Percentiles rank a stretch among this genome's conserved stretches.
These are phyloP conservation scores for Medauroidea extradentata DNA, from an alignment of 1,140 invertebrate genomes.

Conservation along the genomic window DNA sequence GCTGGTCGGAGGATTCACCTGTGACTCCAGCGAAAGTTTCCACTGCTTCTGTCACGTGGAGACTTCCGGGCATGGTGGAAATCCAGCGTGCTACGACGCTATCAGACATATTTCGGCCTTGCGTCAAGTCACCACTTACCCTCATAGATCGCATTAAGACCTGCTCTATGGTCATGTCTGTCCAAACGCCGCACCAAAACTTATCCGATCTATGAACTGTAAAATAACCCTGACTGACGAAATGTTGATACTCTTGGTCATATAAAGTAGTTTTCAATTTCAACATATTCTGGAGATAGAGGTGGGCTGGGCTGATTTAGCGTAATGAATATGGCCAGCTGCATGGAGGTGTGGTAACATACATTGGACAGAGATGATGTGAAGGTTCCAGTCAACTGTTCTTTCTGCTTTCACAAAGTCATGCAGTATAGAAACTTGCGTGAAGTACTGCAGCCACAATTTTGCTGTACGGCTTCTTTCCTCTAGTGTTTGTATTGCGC, in stretches of 20 bases:
- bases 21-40: too few species aligned
- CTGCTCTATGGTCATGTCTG: conserved; percentile 42
- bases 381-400: conserved; percentile 40
- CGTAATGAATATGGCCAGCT: conserved; percentile 41
- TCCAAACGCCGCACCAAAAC: conserved; percentile 41
- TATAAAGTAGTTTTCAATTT: conserved; percentile 30
- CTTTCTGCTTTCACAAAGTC: conserved; percentile 38
- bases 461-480: conserved; percentile 10
- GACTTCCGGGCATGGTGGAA: too few species aligned
- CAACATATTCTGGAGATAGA: conserved; percentile 46
- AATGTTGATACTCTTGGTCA: conserved; percentile 38
- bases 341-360: conserved; percentile 48
- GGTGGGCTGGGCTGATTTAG: conserved; percentile 41
- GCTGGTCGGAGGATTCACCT: too few species aligned
- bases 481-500: background rate
- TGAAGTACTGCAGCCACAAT: conserved; percentile 41
- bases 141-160: conserved; percentile 43
- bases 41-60: too few species aligned
- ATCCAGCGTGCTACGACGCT: too few species aligned
- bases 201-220: conserved; percentile 40
- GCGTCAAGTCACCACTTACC: too few species aligned
- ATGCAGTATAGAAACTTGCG: conserved; percentile 34
- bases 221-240: conserved; percentile 32
- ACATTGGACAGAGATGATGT: conserved; percentile 36
- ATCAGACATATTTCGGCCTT: too few species aligned